Evolutionary conservation across 1,140 invertebrate species (phyloP), one percentile per base, ranked within the genome.

Genomic region (Microplitis demolitor): DNA sequence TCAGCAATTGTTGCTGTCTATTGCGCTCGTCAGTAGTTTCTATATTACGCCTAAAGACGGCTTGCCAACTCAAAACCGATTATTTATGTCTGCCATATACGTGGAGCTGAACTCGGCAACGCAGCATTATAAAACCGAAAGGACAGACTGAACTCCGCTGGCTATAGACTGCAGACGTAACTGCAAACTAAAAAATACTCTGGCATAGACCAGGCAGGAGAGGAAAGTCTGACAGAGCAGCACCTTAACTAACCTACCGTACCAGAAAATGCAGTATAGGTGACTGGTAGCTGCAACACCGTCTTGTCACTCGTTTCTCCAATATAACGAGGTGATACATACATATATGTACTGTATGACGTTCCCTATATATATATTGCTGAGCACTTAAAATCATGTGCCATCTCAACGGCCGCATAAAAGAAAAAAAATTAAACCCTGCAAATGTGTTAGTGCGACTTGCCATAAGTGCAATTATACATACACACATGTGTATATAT

Each of bases 201-300:
- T 14, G 16, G n/a, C 8, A 16, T 35, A 66, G 45, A 14, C 24
- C 2, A 24, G 24, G 24, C 24, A 61, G 24, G 4, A 37, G 13
- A 39, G 34, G 62, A 35, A 37, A 33, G 61, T 63, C 78, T 34
- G 78, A 80, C 80, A 76, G 77, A 79, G 76, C 71, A 74, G 76
- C 73, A 74, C 61, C 77, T 81, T 81, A 82, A 82, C 79, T 80
- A 82, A 82, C 80, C 79, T 83, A 78, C 78, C 77, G 74, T 73
- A 79, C 71, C 71, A 69, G 69, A 74, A 24, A 77, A 58, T 35
- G 76, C 69, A 69, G 64, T 69, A 45, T 6, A 39, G 51, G 39
- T 72, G 74, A 72, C 37, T 69, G 64, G 34, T 54, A 53, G 58
- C 69, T 61, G 66, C 63, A 63, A n/a, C 63, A 74, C 64, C 8